A percentile compares a stretch with the other conserved stretches of the same genome.
Conservation (phyloP, 1,140 invertebrate species). For the Proctacanthus coquilletti region DNA sequence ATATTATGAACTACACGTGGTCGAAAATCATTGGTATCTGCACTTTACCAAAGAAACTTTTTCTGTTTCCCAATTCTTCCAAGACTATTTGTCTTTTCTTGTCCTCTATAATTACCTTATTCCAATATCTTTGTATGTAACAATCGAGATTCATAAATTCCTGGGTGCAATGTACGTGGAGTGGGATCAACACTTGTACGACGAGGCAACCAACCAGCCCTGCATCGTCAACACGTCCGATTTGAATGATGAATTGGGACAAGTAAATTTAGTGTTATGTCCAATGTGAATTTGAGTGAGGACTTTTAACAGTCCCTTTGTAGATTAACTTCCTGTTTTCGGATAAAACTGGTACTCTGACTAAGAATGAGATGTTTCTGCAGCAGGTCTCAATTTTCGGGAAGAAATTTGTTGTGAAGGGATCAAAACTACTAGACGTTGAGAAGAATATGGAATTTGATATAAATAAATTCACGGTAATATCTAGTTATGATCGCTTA, state of each 20-base stretch:
- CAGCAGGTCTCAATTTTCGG: constrained; percentile 83
- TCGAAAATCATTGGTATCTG: constrained; percentile 29
- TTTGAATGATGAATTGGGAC: constrained; percentile 96
- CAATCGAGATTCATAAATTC: constrained; percentile 93
- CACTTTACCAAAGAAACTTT: constrained; percentile 21
- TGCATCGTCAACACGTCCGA: constrained; percentile 96
- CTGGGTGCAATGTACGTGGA: constrained; percentile 75
- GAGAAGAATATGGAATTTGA: constrained; percentile 12
- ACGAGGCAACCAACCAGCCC: constrained; percentile 75
- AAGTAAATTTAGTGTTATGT: constrained; percentile 30
- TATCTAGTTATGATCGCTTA: too few species aligned
- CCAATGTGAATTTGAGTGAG: not conserved
- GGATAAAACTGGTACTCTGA: constrained; percentile 93
- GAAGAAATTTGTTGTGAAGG: constrained; percentile 43
- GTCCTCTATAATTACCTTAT: constrained; percentile 99
- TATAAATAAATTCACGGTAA: constrained; percentile 28
- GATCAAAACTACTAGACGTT: constrained; percentile 28
- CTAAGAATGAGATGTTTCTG: constrained; percentile 96
- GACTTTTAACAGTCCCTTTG: not conserved
- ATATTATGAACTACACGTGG: constrained; percentile 41
- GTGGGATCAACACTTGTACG: constrained; percentile 89
- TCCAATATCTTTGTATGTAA: constrained; percentile 98
- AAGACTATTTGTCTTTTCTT: constrained; percentile 92
- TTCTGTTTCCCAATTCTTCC: constrained; percentile 43
- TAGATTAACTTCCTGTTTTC: constrained; percentile 85